These are phyloP conservation scores for Dendrophyllia cribrosa DNA, from an alignment of 64 coral and sea anemone genomes.

Conservation along the genomic window DNA sequence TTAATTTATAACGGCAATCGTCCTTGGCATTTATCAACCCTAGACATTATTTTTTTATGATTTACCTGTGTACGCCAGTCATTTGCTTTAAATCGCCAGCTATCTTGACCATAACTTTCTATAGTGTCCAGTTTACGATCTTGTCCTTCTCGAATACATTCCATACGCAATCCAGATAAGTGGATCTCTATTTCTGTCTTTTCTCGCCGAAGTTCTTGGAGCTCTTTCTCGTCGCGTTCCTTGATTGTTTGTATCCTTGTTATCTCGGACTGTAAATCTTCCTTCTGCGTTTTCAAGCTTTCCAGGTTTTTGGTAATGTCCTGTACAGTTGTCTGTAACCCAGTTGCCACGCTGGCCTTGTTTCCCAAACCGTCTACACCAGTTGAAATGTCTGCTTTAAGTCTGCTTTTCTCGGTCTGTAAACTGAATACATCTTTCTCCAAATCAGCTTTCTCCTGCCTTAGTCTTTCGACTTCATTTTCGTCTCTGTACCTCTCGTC, in stretches of 20 bases:
- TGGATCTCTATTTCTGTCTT: slow-evolving; percentile 27
- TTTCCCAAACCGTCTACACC: slow-evolving; percentile 62
- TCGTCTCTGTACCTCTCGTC: slow-evolving; percentile 64
- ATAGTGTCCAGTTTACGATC: background rate
- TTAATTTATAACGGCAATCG: too few relatives aligned
- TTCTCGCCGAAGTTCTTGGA: background rate
- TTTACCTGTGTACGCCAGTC: background rate
- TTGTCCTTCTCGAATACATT: background rate
- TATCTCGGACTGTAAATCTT: slow-evolving; percentile 64
- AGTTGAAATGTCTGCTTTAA: slow-evolving; percentile 63
- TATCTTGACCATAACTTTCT: background rate
- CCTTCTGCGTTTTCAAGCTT: slow-evolving; percentile 47
- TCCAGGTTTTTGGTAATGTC: slow-evolving; percentile 55
- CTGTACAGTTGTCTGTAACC: slow-evolving; percentile 14
- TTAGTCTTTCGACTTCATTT: slow-evolving; percentile 29
- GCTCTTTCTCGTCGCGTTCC: slow-evolving; percentile 64
- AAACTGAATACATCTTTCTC: slow-evolving; percentile 68
- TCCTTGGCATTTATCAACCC: too few relatives aligned
- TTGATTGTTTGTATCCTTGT: slow-evolving; percentile 36
- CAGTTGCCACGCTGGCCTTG: slow-evolving; percentile 30
- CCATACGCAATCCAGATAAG: background rate
- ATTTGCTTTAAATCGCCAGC: background rate
- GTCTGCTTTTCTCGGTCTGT: slow-evolving; percentile 33
- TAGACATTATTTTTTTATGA: background rate
- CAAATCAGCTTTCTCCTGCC: slow-evolving; percentile 59